A percentile compares a stretch with the other conserved stretches of the same genome.
These are phyloP conservation scores for Frankliniella intonsa DNA, from an alignment of 2,888 invertebrate genomes.

Conservation along the genomic window DNA sequence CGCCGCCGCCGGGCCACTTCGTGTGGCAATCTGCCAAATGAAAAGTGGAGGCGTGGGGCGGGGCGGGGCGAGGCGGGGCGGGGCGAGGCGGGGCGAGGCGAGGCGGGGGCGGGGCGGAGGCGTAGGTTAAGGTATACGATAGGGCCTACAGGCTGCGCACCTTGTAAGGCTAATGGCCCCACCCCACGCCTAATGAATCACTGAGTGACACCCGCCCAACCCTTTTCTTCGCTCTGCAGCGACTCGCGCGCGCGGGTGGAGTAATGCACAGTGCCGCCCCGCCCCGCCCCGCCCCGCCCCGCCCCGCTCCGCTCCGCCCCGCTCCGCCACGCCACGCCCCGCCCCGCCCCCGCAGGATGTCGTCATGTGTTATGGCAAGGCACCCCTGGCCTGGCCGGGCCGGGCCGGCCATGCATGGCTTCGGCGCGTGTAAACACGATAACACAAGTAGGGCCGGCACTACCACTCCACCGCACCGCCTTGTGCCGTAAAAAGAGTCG, in stretches of 20 bases:
- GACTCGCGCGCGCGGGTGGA: background rate
- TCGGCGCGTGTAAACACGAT: conserved; percentile 3
- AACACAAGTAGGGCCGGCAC: background rate
- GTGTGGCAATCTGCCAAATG: conserved; percentile 18
- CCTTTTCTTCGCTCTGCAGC: background rate
- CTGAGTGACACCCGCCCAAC: background rate
- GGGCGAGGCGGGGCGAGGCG: background rate
- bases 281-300: background rate
- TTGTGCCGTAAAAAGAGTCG: no score
- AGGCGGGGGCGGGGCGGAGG: background rate
- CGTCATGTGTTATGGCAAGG: background rate
- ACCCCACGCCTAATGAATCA: conserved; percentile 8
- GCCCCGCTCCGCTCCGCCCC: background rate
- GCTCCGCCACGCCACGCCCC: background rate
- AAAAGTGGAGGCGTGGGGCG: background rate
- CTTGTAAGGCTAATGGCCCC: conserved; percentile 16
- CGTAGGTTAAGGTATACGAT: background rate
- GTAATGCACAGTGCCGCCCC: background rate
- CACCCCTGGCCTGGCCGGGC: no score
- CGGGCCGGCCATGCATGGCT: background rate
- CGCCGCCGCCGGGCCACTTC: background rate
- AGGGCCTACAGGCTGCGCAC: background rate
- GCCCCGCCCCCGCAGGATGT: background rate
- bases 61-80: background rate
- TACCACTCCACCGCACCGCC: background rate